Percentiles rank a stretch among this genome's conserved stretches.
These are phyloP conservation scores for Oxygymnocypris stewartii DNA, from an alignment of 2,113 vertebrate species.

Conservation along the genomic window DNA sequence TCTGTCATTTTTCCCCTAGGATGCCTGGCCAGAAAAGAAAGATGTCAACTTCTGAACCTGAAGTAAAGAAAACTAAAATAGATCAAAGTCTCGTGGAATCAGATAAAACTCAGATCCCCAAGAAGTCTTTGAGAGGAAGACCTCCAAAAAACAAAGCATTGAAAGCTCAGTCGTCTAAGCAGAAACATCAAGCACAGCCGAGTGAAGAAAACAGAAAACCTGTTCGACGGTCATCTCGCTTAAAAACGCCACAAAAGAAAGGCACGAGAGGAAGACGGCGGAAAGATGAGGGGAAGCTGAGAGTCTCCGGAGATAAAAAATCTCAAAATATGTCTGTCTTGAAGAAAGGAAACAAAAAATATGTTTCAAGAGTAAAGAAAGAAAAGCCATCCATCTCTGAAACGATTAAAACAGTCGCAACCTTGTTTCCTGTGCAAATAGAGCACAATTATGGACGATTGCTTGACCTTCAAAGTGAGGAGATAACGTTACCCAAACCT, in stretches of 20 bases:
- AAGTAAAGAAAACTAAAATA: constrained; percentile 69
- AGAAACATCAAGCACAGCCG: constrained; percentile 54
- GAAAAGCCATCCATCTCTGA: constrained; percentile 25
- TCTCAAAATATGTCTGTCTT: constrained; percentile 55
- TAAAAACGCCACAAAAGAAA: constrained; percentile 61
- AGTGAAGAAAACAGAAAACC: constrained; percentile 60
- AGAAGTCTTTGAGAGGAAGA: constrained; percentile 60
- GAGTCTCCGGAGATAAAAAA: constrained; percentile 67
- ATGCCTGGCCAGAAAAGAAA: constrained; percentile 77
- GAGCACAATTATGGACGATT: constrained; percentile 74
- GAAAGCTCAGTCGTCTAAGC: constrained; percentile 64
- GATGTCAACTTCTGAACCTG: constrained; percentile 63
- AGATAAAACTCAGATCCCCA: constrained; percentile 55
- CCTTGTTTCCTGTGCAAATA: constrained; percentile 62
- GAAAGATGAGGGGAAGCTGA: constrained; percentile 8
- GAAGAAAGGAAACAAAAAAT: constrained; percentile 63
- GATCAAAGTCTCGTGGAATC: constrained; percentile 64
- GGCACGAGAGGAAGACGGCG: constrained; percentile 57
- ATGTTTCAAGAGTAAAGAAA: constrained; percentile 37
- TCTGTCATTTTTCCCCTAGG: constrained; percentile 64
- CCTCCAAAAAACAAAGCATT: constrained; percentile 57
- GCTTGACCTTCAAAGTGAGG: constrained; percentile 46
- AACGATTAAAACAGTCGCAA: constrained; percentile 60
- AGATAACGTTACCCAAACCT: constrained; percentile 48
- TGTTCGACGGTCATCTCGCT: constrained; percentile 53